Percentiles rank a stretch among this genome's conserved stretches.
phyloP scores from a whole-genome alignment of 2,113 vertebrate species.

The Craseonycteris thonglongyai region DNA sequence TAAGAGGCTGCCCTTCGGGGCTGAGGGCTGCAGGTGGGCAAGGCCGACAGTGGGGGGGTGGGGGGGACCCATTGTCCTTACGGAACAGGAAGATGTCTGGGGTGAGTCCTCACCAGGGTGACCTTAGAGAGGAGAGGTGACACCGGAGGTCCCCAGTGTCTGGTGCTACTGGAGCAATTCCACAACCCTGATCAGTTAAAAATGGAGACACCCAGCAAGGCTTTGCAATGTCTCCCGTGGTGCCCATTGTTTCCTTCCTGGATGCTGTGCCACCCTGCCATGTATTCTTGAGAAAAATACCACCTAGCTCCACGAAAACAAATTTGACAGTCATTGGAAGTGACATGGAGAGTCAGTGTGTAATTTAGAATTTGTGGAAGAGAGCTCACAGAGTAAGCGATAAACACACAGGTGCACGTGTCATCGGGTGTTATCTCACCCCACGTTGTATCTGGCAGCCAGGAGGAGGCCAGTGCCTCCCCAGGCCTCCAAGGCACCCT shows the following conservation, averaged over 20 bases:
- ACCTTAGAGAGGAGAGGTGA: not conserved
- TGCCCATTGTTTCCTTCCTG: fast-evolving
- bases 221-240: not conserved
- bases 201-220: fast-evolving
- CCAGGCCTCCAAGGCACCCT: not conserved
- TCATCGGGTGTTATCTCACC: fast-evolving
- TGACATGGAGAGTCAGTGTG: not conserved
- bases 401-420: fast-evolving
- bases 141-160: not conserved
- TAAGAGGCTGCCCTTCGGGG: constrained; percentile 58
- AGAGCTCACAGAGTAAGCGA: not conserved
- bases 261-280: not conserved
- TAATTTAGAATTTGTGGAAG: not conserved
- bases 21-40: not conserved
- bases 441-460: not conserved
- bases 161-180: fast-evolving
- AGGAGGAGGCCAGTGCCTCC: not conserved
- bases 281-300: not conserved
- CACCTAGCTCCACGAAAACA: not conserved
- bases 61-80: too few species aligned
- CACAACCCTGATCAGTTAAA: not conserved
- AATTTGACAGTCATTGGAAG: too few species aligned
- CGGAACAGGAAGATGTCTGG: too few species aligned
- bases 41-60: too few species aligned
- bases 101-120: not conserved